Conservation (phyloP, 2,797 vertebrate genomes). For the Corythornis leucogaster region DNA sequence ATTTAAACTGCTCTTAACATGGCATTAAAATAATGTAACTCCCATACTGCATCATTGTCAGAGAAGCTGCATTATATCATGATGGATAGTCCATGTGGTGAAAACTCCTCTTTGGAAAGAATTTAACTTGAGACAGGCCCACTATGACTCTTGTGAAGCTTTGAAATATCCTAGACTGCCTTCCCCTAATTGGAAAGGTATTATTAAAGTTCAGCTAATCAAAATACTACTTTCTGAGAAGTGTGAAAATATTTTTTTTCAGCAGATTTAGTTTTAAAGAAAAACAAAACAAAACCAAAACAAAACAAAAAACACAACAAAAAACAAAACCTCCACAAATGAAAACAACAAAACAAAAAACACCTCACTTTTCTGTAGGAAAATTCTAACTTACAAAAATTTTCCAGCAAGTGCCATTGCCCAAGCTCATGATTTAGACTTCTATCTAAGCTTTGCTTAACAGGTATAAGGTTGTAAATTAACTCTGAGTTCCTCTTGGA, state of each 20-base stretch:
- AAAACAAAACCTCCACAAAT: too few species aligned
- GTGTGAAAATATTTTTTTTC: background rate
- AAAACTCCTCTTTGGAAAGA: background rate
- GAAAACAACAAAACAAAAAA: too few species aligned
- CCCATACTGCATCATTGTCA: background rate
- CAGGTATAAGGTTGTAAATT: slow-evolving; percentile 13
- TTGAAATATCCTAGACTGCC: background rate
- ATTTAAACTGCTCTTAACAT: background rate
- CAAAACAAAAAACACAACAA: too few species aligned
- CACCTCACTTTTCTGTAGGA: background rate
- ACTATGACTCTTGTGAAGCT: background rate
- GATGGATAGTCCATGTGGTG: background rate
- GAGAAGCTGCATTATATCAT: background rate
- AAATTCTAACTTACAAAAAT: background rate
- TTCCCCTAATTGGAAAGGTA: background rate
- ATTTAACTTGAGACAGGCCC: background rate
- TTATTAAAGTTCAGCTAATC: background rate
- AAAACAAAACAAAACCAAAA: background rate
- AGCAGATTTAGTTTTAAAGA: background rate
- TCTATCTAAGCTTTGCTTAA: background rate
- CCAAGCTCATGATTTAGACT: background rate
- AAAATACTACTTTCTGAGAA: background rate
- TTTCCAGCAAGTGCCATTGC: background rate
- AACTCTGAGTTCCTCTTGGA: background rate
- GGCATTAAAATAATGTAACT: background rate